Conservation (phyloP, 2,113 vertebrate genomes). For the Ginglymostoma cirratum region DNA sequence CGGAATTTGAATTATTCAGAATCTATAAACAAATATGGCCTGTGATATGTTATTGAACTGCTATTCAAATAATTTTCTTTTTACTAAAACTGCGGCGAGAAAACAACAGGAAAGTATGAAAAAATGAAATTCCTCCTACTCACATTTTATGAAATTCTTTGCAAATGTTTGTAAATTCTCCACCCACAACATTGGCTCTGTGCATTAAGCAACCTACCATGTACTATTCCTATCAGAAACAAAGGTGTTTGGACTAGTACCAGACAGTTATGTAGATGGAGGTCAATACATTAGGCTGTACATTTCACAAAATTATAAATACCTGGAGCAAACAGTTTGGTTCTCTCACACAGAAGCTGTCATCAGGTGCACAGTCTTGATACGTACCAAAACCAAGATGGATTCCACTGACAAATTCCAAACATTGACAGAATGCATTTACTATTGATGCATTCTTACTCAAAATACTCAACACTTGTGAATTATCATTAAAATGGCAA, state of each 20-base stretch:
- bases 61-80: slow-evolving; percentile 9
- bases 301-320: background rate
- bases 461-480: background rate
- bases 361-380: background rate
- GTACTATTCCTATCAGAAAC: background rate
- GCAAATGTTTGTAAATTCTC: background rate
- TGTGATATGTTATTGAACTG: background rate
- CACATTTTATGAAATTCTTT: background rate
- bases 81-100: background rate
- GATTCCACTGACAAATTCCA: background rate
- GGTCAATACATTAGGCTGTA: background rate
- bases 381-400: background rate
- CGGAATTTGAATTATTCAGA: background rate
- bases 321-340: background rate
- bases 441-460: background rate
- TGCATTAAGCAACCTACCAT: background rate
- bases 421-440: background rate
- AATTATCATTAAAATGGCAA: slow-evolving; percentile 4
- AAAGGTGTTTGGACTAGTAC: background rate
- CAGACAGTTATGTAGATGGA: background rate
- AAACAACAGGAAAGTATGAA: background rate
- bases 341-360: background rate
- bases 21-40: background rate
- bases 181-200: background rate
- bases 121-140: slow-evolving; percentile 13